A percentile compares a stretch with the other conserved stretches of the same genome.
These are phyloP conservation scores for Oriolus oriolus DNA, from an alignment of 2,113 vertebrate species.

Conservation along the genomic window DNA sequence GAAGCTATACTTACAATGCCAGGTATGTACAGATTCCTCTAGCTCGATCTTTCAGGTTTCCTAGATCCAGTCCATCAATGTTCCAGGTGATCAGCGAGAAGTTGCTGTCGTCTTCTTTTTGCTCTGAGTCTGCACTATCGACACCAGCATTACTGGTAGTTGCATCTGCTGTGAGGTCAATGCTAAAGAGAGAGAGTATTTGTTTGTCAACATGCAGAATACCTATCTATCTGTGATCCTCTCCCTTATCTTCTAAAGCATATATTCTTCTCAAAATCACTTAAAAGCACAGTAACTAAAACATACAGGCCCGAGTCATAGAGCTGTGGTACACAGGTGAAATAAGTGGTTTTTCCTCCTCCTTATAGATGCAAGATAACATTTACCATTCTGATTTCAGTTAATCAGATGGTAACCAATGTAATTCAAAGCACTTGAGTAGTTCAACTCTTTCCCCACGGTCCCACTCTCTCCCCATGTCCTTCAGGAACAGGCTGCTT, in stretches of 20 bases:
- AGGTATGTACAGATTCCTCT: conserved; percentile 85
- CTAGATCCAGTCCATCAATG: conserved; percentile 85
- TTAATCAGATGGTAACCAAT: accelerated
- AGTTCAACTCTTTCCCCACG: background rate
- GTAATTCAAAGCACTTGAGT: background rate
- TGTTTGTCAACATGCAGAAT: background rate
- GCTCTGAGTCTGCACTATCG: background rate
- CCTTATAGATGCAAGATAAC: background rate
- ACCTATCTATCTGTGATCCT: background rate
- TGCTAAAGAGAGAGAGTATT: conserved; percentile 67
- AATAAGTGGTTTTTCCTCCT: background rate
- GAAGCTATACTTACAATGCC: conserved; percentile 76
- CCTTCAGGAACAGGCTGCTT: background rate
- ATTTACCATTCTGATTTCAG: background rate
- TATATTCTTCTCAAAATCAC: background rate
- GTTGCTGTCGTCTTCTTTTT: conserved; percentile 69
- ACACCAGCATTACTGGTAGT: background rate
- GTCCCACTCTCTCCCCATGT: background rate
- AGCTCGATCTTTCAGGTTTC: conserved; percentile 80
- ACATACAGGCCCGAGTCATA: background rate
- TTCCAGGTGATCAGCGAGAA: conserved; percentile 92
- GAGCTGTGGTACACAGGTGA: background rate
- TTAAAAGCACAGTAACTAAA: background rate
- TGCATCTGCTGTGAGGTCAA: conserved; percentile 85
- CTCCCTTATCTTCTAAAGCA: background rate